Percentiles rank a stretch among this genome's conserved stretches.
These are phyloP conservation scores for Gymnocypris eckloni DNA, from an alignment of 2,797 vertebrate genomes.

Conservation along the genomic window DNA sequence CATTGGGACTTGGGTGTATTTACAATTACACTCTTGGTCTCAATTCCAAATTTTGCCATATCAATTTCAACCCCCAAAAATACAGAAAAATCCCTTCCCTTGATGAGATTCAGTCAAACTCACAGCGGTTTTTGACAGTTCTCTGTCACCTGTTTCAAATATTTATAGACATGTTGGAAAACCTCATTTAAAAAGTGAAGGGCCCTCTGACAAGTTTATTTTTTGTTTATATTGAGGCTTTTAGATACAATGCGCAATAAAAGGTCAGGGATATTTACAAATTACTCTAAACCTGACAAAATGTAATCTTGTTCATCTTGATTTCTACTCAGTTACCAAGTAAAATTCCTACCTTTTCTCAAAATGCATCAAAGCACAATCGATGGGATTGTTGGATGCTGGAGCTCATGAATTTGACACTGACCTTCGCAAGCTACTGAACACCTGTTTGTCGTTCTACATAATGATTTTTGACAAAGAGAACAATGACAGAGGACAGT, in stretches of 20 bases:
- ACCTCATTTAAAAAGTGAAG: slow-evolving; percentile 24
- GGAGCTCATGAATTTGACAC: slow-evolving; percentile 27
- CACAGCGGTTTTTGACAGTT: slow-evolving; percentile 49
- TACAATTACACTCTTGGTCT: slow-evolving; percentile 59
- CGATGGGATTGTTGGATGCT: not conserved
- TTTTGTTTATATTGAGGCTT: not conserved
- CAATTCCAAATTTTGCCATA: slow-evolving; percentile 42
- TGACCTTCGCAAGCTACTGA: slow-evolving; percentile 48
- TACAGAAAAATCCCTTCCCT: not conserved
- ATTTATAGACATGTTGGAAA: slow-evolving; percentile 40
- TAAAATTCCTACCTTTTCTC: not conserved
- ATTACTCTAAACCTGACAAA: not conserved
- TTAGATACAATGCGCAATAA: not conserved
- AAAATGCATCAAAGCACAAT: not conserved
- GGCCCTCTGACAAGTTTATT: slow-evolving; percentile 5
- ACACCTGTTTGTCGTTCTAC: slow-evolving; percentile 69
- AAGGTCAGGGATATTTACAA: not conserved
- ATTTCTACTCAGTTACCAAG: slow-evolving; percentile 2
- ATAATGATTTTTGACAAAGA: slow-evolving; percentile 74
- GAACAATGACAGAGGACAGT: slow-evolving; percentile 69
- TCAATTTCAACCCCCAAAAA: slow-evolving; percentile 17
- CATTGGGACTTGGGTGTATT: slow-evolving; percentile 63
- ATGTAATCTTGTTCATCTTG: not conserved
- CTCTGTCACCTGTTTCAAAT: slow-evolving; percentile 40
- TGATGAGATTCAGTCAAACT: slow-evolving; percentile 60